These are phyloP conservation scores for Cyclophora punctaria DNA, from an alignment of 2,888 invertebrate species.

Conservation along the genomic window DNA sequence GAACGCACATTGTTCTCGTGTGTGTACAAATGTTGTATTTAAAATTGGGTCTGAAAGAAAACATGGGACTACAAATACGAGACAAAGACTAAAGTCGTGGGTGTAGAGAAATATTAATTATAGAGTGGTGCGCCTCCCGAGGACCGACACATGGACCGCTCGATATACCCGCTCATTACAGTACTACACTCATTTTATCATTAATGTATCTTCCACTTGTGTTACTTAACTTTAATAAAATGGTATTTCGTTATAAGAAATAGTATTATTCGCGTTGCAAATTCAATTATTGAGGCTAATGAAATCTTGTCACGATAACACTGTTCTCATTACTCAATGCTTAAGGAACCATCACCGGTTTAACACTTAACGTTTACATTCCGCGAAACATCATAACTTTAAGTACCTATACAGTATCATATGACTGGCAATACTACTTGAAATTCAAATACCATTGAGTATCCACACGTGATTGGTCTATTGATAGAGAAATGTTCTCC, in stretches of 20 bases:
- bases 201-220: too few species aligned
- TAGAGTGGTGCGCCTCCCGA: too few species aligned
- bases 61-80: too few species aligned
- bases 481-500: conserved; percentile 13
- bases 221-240: conserved; percentile 13
- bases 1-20: too few species aligned
- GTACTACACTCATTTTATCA: too few species aligned
- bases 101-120: too few species aligned
- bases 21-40: too few species aligned
- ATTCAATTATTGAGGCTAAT: conserved; percentile 34
- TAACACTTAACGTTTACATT: conserved; percentile 18
- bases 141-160: too few species aligned
- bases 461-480: conserved; percentile 20
- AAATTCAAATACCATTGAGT: conserved; percentile 14
- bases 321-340: conserved; percentile 22
- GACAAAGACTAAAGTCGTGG: too few species aligned
- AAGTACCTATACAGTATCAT: not conserved
- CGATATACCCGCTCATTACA: too few species aligned
- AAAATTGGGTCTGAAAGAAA: too few species aligned
- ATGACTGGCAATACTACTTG: conserved; percentile 15
- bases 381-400: conserved; percentile 1
- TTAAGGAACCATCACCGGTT: conserved; percentile 23
- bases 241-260: conserved; percentile 17
- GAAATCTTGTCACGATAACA: conserved; percentile 39
- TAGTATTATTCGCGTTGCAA: conserved; percentile 24